Evolutionary conservation across 2,888 invertebrate species (phyloP).

Genomic region (Brachypalpus laphriformis): DNA sequence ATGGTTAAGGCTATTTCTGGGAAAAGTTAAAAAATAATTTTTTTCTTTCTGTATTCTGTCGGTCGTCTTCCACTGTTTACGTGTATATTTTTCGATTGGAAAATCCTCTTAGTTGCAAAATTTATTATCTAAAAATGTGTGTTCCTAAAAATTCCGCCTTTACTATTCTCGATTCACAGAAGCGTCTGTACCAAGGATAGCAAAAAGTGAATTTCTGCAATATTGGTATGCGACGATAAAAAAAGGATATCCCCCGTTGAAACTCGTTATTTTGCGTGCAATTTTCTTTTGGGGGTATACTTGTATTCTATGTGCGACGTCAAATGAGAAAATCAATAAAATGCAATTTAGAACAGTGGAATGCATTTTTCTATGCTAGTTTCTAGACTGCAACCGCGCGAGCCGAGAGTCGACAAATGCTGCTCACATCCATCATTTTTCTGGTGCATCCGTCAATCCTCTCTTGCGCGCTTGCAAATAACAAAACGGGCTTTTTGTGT

Average conservation of each 20-base stretch:
- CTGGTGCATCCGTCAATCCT: slow-evolving; percentile 25
- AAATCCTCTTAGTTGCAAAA: slow-evolving; percentile 68
- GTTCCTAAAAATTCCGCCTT: not conserved
- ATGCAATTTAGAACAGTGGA: slow-evolving; percentile 70
- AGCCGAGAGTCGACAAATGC: slow-evolving; percentile 31
- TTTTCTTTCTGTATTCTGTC: not conserved
- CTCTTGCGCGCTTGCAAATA: slow-evolving; percentile 23
- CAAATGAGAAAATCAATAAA: slow-evolving; percentile 65
- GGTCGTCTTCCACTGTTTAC: slow-evolving; percentile 25
- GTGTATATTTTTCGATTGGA: slow-evolving; percentile 52
- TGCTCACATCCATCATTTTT: slow-evolving; percentile 41
- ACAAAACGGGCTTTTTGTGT: slow-evolving; percentile 28
- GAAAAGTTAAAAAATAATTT: not conserved
- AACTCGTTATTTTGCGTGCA: slow-evolving; percentile 56
- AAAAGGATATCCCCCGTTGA: slow-evolving; percentile 19
- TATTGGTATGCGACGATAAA: not conserved
- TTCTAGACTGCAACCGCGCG: slow-evolving; percentile 6
- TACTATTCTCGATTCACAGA: not conserved
- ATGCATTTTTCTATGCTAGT: slow-evolving; percentile 37
- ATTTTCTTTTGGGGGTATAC: slow-evolving; percentile 42
- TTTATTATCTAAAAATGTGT: slow-evolving; percentile 59
- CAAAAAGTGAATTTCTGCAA: slow-evolving; percentile 18
- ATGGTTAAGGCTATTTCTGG: slow-evolving; percentile 1
- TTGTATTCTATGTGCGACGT: slow-evolving; percentile 8
- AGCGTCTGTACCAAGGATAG: not conserved